Conservation (phyloP, 2,888 invertebrate genomes). For the Drosophila subsilvestris region DNA sequence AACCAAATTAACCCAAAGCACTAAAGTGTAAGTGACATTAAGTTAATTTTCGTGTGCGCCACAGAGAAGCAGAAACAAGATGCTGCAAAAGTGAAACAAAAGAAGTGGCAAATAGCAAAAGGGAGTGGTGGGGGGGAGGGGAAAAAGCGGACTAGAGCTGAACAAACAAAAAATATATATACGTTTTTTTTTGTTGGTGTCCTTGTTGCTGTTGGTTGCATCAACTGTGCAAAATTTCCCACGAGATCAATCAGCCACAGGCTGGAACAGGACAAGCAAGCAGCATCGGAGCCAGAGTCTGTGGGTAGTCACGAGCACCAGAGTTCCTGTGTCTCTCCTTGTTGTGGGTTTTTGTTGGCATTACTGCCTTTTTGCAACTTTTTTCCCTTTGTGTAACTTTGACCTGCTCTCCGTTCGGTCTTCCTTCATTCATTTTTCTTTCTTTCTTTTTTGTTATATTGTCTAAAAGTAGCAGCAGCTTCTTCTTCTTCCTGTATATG, state of each 20-base stretch:
- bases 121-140: constrained; percentile 6
- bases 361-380: constrained; percentile 74
- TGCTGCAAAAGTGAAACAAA: constrained; percentile 40
- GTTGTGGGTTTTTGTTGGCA: constrained; percentile 53
- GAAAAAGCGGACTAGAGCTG: constrained; percentile 34
- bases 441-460: constrained; percentile 55
- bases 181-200: constrained; percentile 57
- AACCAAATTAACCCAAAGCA: constrained; percentile 83
- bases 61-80: constrained; percentile 28
- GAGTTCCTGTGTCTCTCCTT: constrained; percentile 49
- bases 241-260: constrained; percentile 82
- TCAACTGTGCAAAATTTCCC: constrained; percentile 82
- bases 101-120: constrained; percentile 26
- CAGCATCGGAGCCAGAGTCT: constrained; percentile 9
- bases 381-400: constrained; percentile 67
- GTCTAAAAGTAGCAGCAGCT: constrained; percentile 53
- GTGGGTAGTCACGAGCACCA: constrained; percentile 15
- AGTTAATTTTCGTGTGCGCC: constrained; percentile 79
- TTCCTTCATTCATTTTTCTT: constrained; percentile 12
- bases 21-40: constrained; percentile 83
- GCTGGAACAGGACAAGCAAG: constrained; percentile 45
- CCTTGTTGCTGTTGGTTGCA: constrained; percentile 48
- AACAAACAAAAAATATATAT: constrained; percentile 57
- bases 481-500: constrained; percentile 16
- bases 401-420: constrained; percentile 35